Conservation (phyloP, 2,888 invertebrate species). For the Andrena haemorrhoa region DNA sequence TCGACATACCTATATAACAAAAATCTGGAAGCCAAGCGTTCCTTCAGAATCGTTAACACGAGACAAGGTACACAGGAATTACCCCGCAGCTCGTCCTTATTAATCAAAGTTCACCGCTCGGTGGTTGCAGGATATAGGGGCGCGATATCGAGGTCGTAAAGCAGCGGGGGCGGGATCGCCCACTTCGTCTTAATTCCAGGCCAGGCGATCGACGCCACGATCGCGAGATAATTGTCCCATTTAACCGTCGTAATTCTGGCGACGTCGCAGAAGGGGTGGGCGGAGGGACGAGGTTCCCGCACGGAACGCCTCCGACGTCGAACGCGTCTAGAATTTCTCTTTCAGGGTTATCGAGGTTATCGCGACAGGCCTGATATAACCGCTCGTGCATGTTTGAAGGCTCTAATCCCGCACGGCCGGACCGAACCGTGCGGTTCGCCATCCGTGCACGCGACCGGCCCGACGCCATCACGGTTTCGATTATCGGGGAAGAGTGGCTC, state of each 20-base stretch:
- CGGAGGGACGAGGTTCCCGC: background rate
- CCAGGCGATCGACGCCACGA: constrained; percentile 32
- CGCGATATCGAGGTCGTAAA: constrained; percentile 53
- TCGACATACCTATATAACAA: no score
- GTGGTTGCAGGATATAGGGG: background rate
- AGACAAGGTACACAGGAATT: constrained; percentile 4
- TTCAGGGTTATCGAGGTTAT: background rate
- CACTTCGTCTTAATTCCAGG: constrained; percentile 48
- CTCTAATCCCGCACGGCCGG: constrained; percentile 2
- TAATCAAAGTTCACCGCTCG: constrained; percentile 26
- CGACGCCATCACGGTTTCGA: constrained; percentile 39
- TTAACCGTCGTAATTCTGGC: constrained; percentile 37
- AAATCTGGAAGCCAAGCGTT: no score
- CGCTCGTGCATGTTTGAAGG: background rate
- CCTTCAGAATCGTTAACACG: background rate
- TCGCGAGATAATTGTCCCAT: constrained; percentile 48
- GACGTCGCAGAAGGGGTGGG: background rate
- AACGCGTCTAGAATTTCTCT: constrained; percentile 12
- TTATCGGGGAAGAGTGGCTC: constrained; percentile 4
- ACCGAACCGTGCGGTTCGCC: no score
- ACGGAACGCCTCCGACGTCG: background rate
- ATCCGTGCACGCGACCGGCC: no score
- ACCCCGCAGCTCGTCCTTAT: constrained; percentile 8
- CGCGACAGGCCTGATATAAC: constrained; percentile 3
- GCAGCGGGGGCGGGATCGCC: constrained; percentile 16